Base-by-base conservation (phyloP, 37 sponge, comb jelly and placozoan genomes). In the Cliona cf. orientalis region DNA sequence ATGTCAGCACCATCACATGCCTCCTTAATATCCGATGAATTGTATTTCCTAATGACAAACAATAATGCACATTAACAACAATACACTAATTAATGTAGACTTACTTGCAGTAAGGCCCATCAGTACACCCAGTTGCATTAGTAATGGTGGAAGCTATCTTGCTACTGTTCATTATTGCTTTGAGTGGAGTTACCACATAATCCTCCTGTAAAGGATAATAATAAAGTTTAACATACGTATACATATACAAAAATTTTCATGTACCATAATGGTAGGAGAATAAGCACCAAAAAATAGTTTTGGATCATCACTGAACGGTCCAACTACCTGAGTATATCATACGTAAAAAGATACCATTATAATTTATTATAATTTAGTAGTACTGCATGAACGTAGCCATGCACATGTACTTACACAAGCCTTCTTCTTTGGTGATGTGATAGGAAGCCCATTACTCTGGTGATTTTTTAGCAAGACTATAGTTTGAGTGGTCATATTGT, bases 391-490 rank as follows among this genome's bases (percentile, higher is more conserved):
- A 5, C 5, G 29, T 32, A 60, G 9, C 5, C 23, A 22, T 31
- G 26, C 21, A n/a, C n/a, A n/a, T n/a, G n/a, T n/a, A 74, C 78
- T 32, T 69, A 77, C 78, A 70, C 86, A 85, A 14, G 70, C 78
- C 22, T n/a, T 40, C 45, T 29, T 19, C 33, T 59, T 32, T 4
- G 2, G 62, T n/a, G 11, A 46, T 17, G 22, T 64, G 12, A 82
- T 72, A 26, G 83, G 74, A 1, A 82, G 72, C 12, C 74, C 74
- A 5, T 1, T 58, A 23, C 1, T 38, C 5, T 44, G 29, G 19
- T 55, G 37, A 42, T 89, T 89, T 79, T 89, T 89, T 34, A 89
- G 74, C 5, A 89, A 53, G 28, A 89, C 89, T 31, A 82, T 36
- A 19, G 66, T 55, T 66, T 82, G 57, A 6, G 79, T 26, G 35